phyloP scores from a whole-genome alignment of 2,797 vertebrate genomes.

The Australoheros facetus region DNA sequence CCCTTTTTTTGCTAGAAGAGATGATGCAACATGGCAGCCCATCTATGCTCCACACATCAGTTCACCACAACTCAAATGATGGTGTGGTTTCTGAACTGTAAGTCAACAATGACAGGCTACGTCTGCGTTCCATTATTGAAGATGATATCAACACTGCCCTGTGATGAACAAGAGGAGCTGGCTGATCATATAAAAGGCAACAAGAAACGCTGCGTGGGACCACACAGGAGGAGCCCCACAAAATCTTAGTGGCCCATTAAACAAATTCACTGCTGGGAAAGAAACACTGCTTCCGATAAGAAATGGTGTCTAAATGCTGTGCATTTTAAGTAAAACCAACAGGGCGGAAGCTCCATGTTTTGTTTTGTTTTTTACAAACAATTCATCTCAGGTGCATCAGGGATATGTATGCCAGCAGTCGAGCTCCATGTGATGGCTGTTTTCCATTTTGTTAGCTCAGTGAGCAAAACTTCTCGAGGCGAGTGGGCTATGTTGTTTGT shows the following conservation, averaged over 20 bases:
- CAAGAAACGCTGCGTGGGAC: slow-evolving; percentile 48
- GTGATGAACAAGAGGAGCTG: slow-evolving; percentile 67
- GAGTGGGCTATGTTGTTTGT: slow-evolving; percentile 53
- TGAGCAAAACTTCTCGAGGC: slow-evolving; percentile 64
- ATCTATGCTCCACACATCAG: slow-evolving; percentile 63
- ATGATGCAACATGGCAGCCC: slow-evolving; percentile 57
- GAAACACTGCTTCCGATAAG: slow-evolving; percentile 64
- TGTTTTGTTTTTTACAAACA: slow-evolving; percentile 31
- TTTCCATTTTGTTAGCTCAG: slow-evolving; percentile 72
- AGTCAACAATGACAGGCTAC: slow-evolving; percentile 73
- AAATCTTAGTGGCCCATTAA: slow-evolving; percentile 52
- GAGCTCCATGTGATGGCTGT: slow-evolving; percentile 55
- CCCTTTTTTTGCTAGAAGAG: slow-evolving; percentile 33
- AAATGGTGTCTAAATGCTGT: slow-evolving; percentile 44
- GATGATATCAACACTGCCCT: slow-evolving; percentile 77
- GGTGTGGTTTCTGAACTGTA: slow-evolving; percentile 59
- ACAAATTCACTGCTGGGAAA: slow-evolving; percentile 35
- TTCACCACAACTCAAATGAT: slow-evolving; percentile 68
- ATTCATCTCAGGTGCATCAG: slow-evolving; percentile 64
- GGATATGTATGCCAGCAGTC: slow-evolving; percentile 50
- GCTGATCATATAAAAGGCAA: slow-evolving; percentile 63
- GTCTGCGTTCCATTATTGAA: slow-evolving; percentile 76
- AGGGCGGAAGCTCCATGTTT: neutral
- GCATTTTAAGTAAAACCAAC: slow-evolving; percentile 60
- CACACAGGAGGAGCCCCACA: slow-evolving; percentile 37